These are phyloP conservation scores for Pseudomyrmex dendroicus DNA, from an alignment of 1,140 invertebrate species.

Conservation along the genomic window DNA sequence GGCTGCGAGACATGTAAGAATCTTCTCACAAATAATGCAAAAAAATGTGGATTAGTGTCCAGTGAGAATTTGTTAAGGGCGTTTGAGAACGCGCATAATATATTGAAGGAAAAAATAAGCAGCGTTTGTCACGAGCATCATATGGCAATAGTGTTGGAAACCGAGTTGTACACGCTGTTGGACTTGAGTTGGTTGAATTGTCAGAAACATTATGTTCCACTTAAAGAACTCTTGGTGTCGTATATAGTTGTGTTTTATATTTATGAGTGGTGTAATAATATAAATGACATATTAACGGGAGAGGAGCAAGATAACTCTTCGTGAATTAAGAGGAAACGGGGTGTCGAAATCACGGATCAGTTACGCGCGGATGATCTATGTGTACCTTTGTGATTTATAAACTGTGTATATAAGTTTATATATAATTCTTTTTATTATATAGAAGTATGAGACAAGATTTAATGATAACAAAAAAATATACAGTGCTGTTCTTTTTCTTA, in stretches of 20 bases:
- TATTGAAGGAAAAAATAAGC: slow-evolving; percentile 22
- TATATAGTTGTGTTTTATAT: slow-evolving; percentile 18
- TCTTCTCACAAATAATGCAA: background rate
- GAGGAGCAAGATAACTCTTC: slow-evolving; percentile 3
- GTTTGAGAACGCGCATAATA: background rate
- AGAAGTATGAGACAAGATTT: no score
- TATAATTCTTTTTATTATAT: no score
- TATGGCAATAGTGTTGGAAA: slow-evolving; percentile 39
- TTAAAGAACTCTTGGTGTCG: slow-evolving; percentile 17
- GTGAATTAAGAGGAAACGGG: background rate
- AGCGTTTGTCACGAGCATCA: slow-evolving; percentile 39
- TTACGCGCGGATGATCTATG: no score
- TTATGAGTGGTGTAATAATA: slow-evolving; percentile 27
- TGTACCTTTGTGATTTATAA: no score
- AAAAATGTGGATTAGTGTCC: slow-evolving; percentile 16
- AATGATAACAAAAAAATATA: no score
- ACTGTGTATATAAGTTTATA: no score
- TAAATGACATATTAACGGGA: slow-evolving; percentile 28
- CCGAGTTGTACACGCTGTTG: slow-evolving; percentile 6
- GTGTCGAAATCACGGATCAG: background rate
- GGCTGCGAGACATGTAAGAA: slow-evolving; percentile 12
- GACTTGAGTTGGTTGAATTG: slow-evolving; percentile 45
- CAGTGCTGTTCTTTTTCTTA: no score
- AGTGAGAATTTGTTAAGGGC: background rate
- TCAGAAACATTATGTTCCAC: background rate